Evolutionary conservation across 2,888 invertebrate species (phyloP), one percentile per base, ranked within the genome.

Genomic region (Aleiodes testaceus): DNA sequence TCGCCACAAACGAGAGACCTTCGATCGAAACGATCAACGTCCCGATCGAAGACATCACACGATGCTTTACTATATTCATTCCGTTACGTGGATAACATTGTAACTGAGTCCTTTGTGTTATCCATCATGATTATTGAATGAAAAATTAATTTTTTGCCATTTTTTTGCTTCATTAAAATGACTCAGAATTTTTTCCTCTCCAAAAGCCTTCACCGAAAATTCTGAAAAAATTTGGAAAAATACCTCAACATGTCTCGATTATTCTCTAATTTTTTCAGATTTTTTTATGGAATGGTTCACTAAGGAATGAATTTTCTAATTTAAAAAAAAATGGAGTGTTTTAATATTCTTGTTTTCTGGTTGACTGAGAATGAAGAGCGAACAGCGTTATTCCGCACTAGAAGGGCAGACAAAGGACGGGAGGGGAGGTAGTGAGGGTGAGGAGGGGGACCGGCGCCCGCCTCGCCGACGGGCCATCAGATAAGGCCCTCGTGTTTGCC

Each of bases 381-480:
- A 67, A 63, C 63, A 63, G 20, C 44, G 63, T 20, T 45, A 22
- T 45, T 59, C 16, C 11, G 59, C 59, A 36, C 59, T 59, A 59
- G 18, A 59, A 42, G 42, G 36, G 16, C 12, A 16, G 14, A 30
- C 55, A 30, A 55, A 30, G 30, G 55, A 14, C 12, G 44, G 18
- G 11, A 9, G 42, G 16, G n/a, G 3, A n/a, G 80, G 82, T 79
- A 80, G 79, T 77, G 81, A 75, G 52, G 45, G 67, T 26, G 26
- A 26, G 49, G 45, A 9, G 14, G 6, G 44, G 42, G 36, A 36
- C 30, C 47, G 72, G 72, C 74, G 76, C 74, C 72, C 73, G 69
- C 30, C 26, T 22, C 63, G 66, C 81, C 85, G 85, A 85, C 85
- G 85, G 85, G 84, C 85, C 85, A 85, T 85, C 85, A 85, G 85